Percentiles rank a stretch among this genome's conserved stretches.
Evolutionary conservation across 2,797 vertebrate genomes (phyloP).

Genomic region (Lemur catta): DNA sequence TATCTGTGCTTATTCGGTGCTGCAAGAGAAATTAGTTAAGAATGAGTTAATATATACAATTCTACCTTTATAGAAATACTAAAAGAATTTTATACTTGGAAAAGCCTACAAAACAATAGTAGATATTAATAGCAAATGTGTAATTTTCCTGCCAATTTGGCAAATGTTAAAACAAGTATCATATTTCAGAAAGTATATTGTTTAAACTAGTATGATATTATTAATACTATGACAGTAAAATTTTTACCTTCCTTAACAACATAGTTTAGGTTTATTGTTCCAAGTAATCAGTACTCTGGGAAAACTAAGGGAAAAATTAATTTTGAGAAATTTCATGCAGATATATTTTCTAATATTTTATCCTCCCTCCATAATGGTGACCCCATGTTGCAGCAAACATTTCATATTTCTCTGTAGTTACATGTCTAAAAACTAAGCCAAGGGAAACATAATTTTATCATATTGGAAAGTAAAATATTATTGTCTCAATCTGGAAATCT

Average conservation of each 20-base stretch:
- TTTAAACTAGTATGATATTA: background rate
- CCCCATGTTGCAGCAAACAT: background rate
- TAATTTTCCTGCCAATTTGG: conserved; percentile 29
- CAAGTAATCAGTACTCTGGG: background rate
- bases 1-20: background rate
- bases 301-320: conserved; percentile 7
- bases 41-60: conserved; percentile 41
- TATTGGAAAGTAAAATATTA: background rate
- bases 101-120: background rate
- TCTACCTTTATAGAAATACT: conserved; percentile 11
- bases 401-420: background rate
- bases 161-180: conserved; percentile 18
- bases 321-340: background rate
- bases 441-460: background rate
- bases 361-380: background rate
- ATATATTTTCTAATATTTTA: background rate
- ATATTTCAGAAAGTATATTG: background rate
- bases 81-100: background rate
- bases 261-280: background rate
- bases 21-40: conserved; percentile 35
- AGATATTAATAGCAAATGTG: conserved; percentile 23
- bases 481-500: background rate
- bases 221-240: background rate
- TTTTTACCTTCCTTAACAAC: background rate
- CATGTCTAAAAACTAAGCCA: background rate